These are phyloP conservation scores for Forbesichthys papilliferus DNA, from an alignment of 2,113 vertebrate genomes.

Conservation along the genomic window DNA sequence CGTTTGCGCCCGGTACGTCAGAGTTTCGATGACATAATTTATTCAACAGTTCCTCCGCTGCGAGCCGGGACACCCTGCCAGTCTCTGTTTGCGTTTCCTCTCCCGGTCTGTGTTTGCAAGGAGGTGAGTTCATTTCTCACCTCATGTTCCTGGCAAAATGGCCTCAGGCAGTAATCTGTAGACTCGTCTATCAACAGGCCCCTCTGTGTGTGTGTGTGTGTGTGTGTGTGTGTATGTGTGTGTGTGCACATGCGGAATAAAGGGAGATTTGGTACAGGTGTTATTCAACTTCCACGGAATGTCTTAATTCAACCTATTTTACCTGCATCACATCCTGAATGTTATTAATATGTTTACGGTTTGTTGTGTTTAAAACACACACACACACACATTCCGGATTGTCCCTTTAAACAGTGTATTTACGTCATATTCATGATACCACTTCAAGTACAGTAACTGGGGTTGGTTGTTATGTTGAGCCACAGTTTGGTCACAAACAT, in stretches of 20 bases:
- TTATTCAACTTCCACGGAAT: background rate
- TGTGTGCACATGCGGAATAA: background rate
- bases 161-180: conserved; percentile 20
- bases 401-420: too few relatives aligned
- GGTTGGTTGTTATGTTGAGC: too few relatives aligned
- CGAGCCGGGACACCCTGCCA: conserved; percentile 32
- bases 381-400: too few relatives aligned
- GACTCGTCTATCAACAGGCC: background rate
- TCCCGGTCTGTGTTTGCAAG: conserved; percentile 29
- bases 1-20: conserved; percentile 50
- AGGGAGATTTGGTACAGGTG: background rate
- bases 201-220: conserved; percentile 6
- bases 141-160: background rate
- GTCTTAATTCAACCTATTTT: too few relatives aligned
- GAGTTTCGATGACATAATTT: conserved; percentile 64
- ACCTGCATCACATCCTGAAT: background rate
- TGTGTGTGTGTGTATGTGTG: conserved; percentile 11
- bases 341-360: too few relatives aligned
- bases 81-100: conserved; percentile 39
- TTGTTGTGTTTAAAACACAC: too few relatives aligned
- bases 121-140: conserved; percentile 32
- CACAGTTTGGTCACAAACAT: too few relatives aligned
- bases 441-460: too few relatives aligned
- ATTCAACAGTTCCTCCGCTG: conserved; percentile 51
- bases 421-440: too few relatives aligned